A percentile compares a stretch with the other conserved stretches of the same genome.
Evolutionary conservation across 2,888 invertebrate genomes (phyloP).

Genomic region (Colostygia pectinataria): DNA sequence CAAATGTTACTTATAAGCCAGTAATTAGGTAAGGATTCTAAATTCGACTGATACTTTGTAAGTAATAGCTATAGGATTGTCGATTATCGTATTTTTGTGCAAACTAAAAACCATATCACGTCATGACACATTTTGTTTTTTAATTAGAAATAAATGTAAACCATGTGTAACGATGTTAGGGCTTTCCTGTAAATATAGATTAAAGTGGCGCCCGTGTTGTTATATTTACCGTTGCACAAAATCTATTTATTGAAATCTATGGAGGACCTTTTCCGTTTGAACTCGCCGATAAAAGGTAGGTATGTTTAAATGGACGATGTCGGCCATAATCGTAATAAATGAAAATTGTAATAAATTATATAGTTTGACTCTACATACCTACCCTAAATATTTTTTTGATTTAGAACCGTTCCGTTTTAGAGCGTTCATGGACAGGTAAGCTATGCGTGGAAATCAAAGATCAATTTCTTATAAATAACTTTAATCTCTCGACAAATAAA

Average conservation of each 20-base stretch:
- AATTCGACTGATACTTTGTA: slow-evolving; percentile 80
- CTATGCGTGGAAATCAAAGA: slow-evolving; percentile 33
- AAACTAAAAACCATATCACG: slow-evolving; percentile 21
- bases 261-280: slow-evolving; percentile 81
- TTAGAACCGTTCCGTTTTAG: no score
- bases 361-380: slow-evolving; percentile 5
- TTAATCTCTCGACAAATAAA: slow-evolving; percentile 81
- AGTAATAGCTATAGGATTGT: slow-evolving; percentile 53
- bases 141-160: slow-evolving; percentile 30
- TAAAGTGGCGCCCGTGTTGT: slow-evolving; percentile 49
- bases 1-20: slow-evolving; percentile 60
- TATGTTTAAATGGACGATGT: slow-evolving; percentile 76
- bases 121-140: slow-evolving; percentile 19
- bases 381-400: neutral
- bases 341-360: slow-evolving; percentile 32
- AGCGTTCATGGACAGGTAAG: neutral
- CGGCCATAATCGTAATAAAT: slow-evolving; percentile 65
- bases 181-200: slow-evolving; percentile 71
- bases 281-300: slow-evolving; percentile 31
- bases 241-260: slow-evolving; percentile 73
- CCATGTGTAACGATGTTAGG: slow-evolving; percentile 53
- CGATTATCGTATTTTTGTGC: slow-evolving; percentile 31
- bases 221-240: slow-evolving; percentile 56
- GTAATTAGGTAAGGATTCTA: slow-evolving; percentile 61
- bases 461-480: slow-evolving; percentile 68